These are phyloP conservation scores for Ascidia mentula DNA, from an alignment of 23 tunicate genomes.

Conservation along the genomic window DNA sequence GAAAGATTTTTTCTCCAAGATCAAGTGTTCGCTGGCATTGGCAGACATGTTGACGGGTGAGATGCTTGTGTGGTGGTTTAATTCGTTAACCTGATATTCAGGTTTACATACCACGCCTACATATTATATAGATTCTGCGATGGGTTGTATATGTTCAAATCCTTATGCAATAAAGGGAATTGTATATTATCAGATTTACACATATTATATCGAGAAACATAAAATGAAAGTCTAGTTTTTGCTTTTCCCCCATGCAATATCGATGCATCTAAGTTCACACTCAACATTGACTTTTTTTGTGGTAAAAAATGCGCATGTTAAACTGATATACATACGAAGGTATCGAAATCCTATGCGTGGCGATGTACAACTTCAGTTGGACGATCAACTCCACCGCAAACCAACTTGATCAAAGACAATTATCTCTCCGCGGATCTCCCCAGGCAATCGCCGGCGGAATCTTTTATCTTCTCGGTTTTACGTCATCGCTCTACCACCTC, in stretches of 20 bases:
- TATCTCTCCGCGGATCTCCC: not conserved
- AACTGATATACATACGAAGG: too few relatives aligned
- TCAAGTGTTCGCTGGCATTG: slow-evolving; percentile 28
- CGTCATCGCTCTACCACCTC: slow-evolving; percentile 48
- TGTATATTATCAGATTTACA: too few relatives aligned
- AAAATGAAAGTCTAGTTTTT: not conserved
- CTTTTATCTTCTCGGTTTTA: slow-evolving; percentile 29
- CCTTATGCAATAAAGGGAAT: too few relatives aligned
- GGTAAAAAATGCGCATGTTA: too few relatives aligned
- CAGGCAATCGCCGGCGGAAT: slow-evolving; percentile 24
- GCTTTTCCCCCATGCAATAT: too few relatives aligned
- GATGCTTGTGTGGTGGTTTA: not conserved
- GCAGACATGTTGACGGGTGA: slow-evolving; percentile 33
- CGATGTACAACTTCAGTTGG: slow-evolving; percentile 9
- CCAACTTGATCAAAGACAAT: slow-evolving; percentile 1
- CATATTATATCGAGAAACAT: too few relatives aligned
- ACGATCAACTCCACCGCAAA: slow-evolving; percentile 18
- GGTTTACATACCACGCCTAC: too few relatives aligned
- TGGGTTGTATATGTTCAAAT: too few relatives aligned
- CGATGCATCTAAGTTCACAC: too few relatives aligned
- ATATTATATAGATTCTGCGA: too few relatives aligned
- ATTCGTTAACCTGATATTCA: too few relatives aligned
- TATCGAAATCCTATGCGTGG: slow-evolving; percentile 8
- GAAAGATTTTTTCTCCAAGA: slow-evolving; percentile 19
- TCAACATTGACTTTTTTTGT: too few relatives aligned